phyloP scores from a whole-genome alignment of 2,888 invertebrate genomes.

The Drosophila silvestris region DNA sequence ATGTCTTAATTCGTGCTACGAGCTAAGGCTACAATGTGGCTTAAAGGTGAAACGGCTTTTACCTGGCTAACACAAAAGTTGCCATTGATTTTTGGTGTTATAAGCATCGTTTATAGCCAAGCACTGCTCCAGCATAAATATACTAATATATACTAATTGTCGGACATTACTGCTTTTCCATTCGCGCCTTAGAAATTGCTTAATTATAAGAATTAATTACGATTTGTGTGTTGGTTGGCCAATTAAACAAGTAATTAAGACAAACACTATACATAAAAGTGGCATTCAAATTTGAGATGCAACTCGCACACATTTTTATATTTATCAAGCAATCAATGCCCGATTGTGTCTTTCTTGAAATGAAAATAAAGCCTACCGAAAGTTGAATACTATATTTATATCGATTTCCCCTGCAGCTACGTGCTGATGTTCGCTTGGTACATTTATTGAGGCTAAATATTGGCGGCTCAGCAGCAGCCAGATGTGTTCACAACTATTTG shows the following conservation, averaged over 20 bases:
- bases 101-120: constrained; percentile 5
- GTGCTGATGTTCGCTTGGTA: not conserved
- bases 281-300: not conserved
- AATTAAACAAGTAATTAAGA: not conserved
- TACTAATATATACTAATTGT: constrained; percentile 16
- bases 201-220: constrained; percentile 33
- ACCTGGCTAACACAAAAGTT: constrained; percentile 4
- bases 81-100: constrained; percentile 24
- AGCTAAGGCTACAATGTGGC: constrained; percentile 13
- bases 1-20: constrained; percentile 58
- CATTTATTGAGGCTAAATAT: constrained; percentile 15
- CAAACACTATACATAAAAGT: not conserved
- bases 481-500: constrained; percentile 35
- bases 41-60: constrained; percentile 9
- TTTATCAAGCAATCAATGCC: not conserved
- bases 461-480: constrained; percentile 4
- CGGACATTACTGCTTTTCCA: not conserved
- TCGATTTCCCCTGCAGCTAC: not conserved
- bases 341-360: not conserved
- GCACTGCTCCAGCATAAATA: constrained; percentile 12
- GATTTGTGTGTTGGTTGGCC: constrained; percentile 3
- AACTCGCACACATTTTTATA: not conserved
- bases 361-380: not conserved
- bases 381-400: not conserved
- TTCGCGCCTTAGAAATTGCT: constrained; percentile 7